Percentiles rank a stretch among this genome's conserved stretches.
Conservation (phyloP, 2,888 invertebrate species). For the Xestia xanthographa region DNA sequence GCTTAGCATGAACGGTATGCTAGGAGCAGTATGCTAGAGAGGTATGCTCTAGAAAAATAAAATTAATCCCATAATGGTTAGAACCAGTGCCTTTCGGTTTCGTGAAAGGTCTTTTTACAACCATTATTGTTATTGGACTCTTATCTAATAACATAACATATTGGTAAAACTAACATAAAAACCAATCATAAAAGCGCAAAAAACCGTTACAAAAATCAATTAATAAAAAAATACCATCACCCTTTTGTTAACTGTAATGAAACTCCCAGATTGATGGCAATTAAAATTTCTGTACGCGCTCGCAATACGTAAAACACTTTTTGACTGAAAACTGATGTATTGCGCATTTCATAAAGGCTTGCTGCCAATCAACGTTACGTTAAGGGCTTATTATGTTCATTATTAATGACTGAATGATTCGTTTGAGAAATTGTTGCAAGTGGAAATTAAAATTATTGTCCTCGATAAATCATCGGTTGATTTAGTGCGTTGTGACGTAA, state of each 20-base stretch:
- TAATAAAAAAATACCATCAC: constrained; percentile 37
- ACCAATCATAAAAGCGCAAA: background rate
- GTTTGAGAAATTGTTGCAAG: constrained; percentile 15
- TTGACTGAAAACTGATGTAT: constrained; percentile 41
- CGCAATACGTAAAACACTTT: constrained; percentile 45
- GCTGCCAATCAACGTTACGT: constrained; percentile 39
- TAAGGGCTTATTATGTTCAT: constrained; percentile 27
- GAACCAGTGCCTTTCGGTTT: too few species aligned
- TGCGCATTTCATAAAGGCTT: constrained; percentile 44
- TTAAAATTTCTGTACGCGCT: constrained; percentile 54
- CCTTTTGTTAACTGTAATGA: constrained; percentile 46
- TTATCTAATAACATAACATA: background rate
- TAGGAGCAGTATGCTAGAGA: too few species aligned
- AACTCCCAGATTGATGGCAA: constrained; percentile 59
- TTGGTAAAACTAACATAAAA: background rate
- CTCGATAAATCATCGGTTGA: background rate
- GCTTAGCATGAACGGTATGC: too few species aligned
- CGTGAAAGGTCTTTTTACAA: too few species aligned
- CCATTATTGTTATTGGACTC: background rate
- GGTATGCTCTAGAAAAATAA: too few species aligned
- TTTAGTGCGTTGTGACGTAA: too few species aligned
- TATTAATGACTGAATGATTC: constrained; percentile 30
- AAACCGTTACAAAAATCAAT: constrained; percentile 15
- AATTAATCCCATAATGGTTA: too few species aligned
- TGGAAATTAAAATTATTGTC: constrained; percentile 2